Conservation (phyloP, 2,888 invertebrate genomes). For the Trachelus tabidus region DNA sequence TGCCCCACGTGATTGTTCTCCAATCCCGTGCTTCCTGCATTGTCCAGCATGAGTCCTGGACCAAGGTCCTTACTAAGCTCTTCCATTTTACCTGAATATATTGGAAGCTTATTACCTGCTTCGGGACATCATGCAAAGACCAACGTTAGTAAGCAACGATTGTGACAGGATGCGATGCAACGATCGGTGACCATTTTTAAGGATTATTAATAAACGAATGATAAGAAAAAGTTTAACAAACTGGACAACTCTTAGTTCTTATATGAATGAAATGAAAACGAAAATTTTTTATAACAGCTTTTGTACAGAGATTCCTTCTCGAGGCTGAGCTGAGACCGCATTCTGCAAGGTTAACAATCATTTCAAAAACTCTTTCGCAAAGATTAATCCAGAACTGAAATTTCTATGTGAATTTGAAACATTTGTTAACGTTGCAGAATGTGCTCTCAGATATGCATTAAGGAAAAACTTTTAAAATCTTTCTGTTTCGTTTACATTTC, state of each 20-base stretch:
- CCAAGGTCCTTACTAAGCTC: conserved; percentile 59
- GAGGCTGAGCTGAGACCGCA: no score
- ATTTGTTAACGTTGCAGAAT: not conserved
- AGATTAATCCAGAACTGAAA: not conserved
- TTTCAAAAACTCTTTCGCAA: not conserved
- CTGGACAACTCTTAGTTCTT: not conserved
- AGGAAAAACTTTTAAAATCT: not conserved
- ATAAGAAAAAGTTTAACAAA: not conserved
- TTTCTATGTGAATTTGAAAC: not conserved
- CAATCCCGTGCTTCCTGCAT: conserved; percentile 41
- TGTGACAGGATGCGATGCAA: conserved; percentile 28
- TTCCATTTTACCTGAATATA: conserved; percentile 65
- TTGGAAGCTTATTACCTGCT: conserved; percentile 60
- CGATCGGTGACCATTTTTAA: not conserved
- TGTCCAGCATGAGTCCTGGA: conserved; percentile 53
- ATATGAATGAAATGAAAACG: not conserved
- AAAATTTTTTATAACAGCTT: not conserved
- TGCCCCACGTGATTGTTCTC: conserved; percentile 68
- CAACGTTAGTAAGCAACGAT: conserved; percentile 50
- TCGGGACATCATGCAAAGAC: conserved; percentile 54
- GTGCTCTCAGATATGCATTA: not conserved
- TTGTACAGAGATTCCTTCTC: not conserved
- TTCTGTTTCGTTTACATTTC: not conserved
- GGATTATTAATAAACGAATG: not conserved
- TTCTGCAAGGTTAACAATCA: not conserved